These are phyloP conservation scores for Rutilus rutilus DNA, from an alignment of 2,113 vertebrate species.

Conservation along the genomic window DNA sequence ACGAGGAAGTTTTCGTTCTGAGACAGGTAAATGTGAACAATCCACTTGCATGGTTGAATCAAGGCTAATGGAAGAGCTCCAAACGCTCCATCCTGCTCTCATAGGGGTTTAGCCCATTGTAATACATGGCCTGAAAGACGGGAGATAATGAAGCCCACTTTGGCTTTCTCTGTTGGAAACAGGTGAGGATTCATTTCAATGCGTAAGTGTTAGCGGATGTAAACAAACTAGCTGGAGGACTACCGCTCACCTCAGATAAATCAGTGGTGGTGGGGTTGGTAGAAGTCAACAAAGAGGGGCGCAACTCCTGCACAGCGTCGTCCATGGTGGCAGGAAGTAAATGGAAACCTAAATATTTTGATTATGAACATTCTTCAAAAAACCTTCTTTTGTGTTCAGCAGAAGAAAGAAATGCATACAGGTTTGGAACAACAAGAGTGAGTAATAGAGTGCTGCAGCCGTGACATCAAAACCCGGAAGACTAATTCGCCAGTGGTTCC, in stretches of 20 bases:
- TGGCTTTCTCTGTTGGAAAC: background rate
- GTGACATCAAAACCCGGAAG: too few species aligned
- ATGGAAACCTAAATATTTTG: too few species aligned
- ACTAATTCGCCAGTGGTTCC: too few species aligned
- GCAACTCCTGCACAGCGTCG: too few species aligned
- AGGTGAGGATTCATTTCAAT: background rate
- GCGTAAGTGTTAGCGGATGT: too few species aligned
- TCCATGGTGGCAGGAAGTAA: too few species aligned
- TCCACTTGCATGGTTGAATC: background rate
- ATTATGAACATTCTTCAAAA: background rate
- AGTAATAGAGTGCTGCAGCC: too few species aligned
- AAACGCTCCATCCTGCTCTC: background rate
- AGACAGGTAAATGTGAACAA: background rate
- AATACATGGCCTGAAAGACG: background rate
- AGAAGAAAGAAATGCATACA: background rate
- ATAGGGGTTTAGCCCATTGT: background rate
- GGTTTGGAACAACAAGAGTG: too few species aligned
- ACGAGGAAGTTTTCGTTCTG: background rate
- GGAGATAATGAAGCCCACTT: background rate
- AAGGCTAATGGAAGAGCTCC: background rate
- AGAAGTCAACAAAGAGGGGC: too few species aligned
- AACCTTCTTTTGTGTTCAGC: background rate
- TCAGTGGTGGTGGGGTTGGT: too few species aligned
- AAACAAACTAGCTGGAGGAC: too few species aligned
- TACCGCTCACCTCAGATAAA: too few species aligned